A percentile compares a stretch with the other conserved stretches of the same genome.
phyloP scores from a whole-genome alignment of 92 coral and sea anemone species.

The Palythoa grandiflora region DNA sequence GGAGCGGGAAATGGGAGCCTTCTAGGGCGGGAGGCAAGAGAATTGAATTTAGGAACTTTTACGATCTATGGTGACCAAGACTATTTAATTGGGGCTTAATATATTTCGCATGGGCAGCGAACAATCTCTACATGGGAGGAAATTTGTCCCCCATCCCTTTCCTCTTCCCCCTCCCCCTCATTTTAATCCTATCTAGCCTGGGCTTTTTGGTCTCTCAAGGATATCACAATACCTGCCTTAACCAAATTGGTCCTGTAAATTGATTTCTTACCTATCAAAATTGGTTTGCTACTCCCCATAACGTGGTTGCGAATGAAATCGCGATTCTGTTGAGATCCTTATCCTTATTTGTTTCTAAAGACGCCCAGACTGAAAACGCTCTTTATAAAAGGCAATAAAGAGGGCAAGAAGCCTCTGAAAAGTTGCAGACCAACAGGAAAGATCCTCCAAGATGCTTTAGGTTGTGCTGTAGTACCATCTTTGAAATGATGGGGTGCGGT shows the following conservation, averaged over 20 bases:
- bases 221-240: background rate
- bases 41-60: too few relatives aligned
- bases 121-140: too few relatives aligned
- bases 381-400: background rate
- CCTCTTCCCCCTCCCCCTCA: too few relatives aligned
- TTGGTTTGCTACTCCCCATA: background rate
- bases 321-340: background rate
- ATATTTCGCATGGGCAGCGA: too few relatives aligned
- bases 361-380: background rate
- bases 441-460: conserved; percentile 1
- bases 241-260: background rate
- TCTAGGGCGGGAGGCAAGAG: too few relatives aligned
- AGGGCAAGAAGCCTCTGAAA: background rate
- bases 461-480: background rate
- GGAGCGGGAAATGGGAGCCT: too few relatives aligned
- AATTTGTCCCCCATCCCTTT: too few relatives aligned
- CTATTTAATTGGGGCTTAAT: too few relatives aligned
- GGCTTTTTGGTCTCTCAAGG: background rate
- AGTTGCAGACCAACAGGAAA: background rate
- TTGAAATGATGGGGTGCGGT: background rate
- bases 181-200: too few relatives aligned
- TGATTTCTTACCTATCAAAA: background rate
- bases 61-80: too few relatives aligned
- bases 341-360: background rate
- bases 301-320: background rate